Evolutionary conservation across 2,113 vertebrate genomes (phyloP), one percentile per base, ranked within the genome.

Genomic region (Ameiurus melas): DNA sequence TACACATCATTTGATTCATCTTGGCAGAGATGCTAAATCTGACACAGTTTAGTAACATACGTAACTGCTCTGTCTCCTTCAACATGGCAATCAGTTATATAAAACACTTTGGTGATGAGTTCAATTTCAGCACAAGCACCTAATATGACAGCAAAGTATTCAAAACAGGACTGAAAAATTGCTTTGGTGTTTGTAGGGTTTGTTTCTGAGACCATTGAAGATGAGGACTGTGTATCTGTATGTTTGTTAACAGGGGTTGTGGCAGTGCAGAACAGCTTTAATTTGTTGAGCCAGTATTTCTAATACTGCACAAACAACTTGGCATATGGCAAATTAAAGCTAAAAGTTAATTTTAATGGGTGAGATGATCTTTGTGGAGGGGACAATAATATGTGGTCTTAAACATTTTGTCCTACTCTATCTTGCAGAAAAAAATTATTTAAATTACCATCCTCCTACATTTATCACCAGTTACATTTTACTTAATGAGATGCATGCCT

Each of bases 201-300:
- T 25, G 84, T 68, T 68, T 80, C 71, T 25, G 39, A 73, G 8
- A 73, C 36, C 36, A 22, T 3, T 36, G 78, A 79, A 16, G 39
- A 43, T 43, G 22, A 64, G 43, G 27, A 20, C 1, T 43, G 60
- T 70, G 64, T 78, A 51, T 58, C 27, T 58, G 51, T 83, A 70
- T 77, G 43, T 51, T 47, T 79, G 33, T 39, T 77, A 33, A 47
- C 80, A 27, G 57, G 66, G 71, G 22, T n/a, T 83, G 53, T 68
- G 78, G n/a, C 86, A 62, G 36, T 86, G 57, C 78, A 27, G 53
- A 0, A 55, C 8, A 64, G 89, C 75, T 93, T 90, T 93, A 92
- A 94, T 87, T 92, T 47, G 91, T 90, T 91, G 93, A 94, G 89
- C 92, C 90, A 83, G 60, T 6, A 58, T 91, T 64, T 85, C 81